phyloP scores from a whole-genome alignment of 2,797 vertebrate genomes.

The Parambassis ranga region DNA sequence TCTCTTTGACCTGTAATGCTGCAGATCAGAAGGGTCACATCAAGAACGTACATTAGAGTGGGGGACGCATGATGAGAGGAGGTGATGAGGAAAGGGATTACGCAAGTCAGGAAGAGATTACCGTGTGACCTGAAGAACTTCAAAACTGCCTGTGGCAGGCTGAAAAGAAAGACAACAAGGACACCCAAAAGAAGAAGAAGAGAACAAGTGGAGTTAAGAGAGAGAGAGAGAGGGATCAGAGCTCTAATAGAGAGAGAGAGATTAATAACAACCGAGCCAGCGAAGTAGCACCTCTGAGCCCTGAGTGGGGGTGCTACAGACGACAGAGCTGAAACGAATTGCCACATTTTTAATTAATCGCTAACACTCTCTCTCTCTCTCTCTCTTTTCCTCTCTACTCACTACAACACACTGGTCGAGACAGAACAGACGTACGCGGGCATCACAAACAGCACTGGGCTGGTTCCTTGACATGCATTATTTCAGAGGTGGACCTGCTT shows the following conservation, averaged over 20 bases:
- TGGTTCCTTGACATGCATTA: background rate
- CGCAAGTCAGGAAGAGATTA: slow-evolving; percentile 36
- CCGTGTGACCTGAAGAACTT: slow-evolving; percentile 21
- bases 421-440: slow-evolving; percentile 41
- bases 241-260: slow-evolving; percentile 37
- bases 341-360: slow-evolving; percentile 77
- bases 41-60: slow-evolving; percentile 5
- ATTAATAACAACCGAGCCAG: slow-evolving; percentile 61
- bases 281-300: slow-evolving; percentile 64
- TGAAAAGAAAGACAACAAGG: slow-evolving; percentile 16
- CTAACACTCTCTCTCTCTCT: slow-evolving; percentile 37
- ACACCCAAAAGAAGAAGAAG: slow-evolving; percentile 21
- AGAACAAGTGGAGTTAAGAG: slow-evolving; percentile 22
- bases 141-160: too few relatives aligned
- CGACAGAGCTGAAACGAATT: slow-evolving; percentile 62
- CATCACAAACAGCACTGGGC: slow-evolving; percentile 34
- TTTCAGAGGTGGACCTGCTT: slow-evolving; percentile 14
- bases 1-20: slow-evolving; percentile 38
- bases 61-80: background rate
- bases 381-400: slow-evolving; percentile 25
- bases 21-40: slow-evolving; percentile 28
- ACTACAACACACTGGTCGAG: slow-evolving; percentile 14
- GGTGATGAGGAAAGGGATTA: slow-evolving; percentile 42
- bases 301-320: slow-evolving; percentile 50
- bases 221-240: slow-evolving; percentile 25